Base-by-base conservation (phyloP, 2,888 invertebrate genomes). In the Sinotaia quadrata region DNA sequence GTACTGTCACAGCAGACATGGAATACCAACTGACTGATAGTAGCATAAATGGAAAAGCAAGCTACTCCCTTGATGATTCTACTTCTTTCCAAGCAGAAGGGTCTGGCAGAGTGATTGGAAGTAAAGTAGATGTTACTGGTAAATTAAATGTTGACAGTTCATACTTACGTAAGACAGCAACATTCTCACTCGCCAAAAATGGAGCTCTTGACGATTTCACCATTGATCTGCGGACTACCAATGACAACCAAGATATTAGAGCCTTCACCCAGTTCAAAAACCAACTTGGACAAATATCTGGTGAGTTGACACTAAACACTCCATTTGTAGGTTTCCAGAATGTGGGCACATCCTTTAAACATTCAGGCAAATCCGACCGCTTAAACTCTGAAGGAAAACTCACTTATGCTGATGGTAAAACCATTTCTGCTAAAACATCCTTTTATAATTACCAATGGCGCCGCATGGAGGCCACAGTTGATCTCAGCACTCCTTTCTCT, bases 341-440 rank as follows among this genome's bases (percentile, higher is more conserved):
- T 21, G 18, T 72, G 24, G 70, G 71, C 5, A 59, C 47, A 27
- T 70, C 68, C 15, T 60, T 75, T 44, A 61, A 68, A 10, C 72
- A 74, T 49, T 58, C 66, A 12, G 75, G 75, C 2, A 58, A 59
- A 51, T 33, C 59, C 0, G 60, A 68, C 12, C 58, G 60, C 7
- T 75, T 75, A 57, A 29, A 41, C n/a, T 49, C 70, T n/a, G 62
- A 63, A n/a, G 70, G 67, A n/a, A 59, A 62, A 54, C n/a, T 72
- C 36, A 52, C n/a, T 12, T 59, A 72, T 24, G 36, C 51, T 52
- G 67, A 71, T 10, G 36, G 44, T 27, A 33, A 68, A 37, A 36
- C 54, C 12, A 56, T 74, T 21, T 29, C 62, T 27, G 69, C 54
- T 18, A 75, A 74, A 31, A 54, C 63, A 15, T 58, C 36, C 37